phyloP scores from a whole-genome alignment of 2,113 vertebrate species.

The Ctenomys sociabilis region DNA sequence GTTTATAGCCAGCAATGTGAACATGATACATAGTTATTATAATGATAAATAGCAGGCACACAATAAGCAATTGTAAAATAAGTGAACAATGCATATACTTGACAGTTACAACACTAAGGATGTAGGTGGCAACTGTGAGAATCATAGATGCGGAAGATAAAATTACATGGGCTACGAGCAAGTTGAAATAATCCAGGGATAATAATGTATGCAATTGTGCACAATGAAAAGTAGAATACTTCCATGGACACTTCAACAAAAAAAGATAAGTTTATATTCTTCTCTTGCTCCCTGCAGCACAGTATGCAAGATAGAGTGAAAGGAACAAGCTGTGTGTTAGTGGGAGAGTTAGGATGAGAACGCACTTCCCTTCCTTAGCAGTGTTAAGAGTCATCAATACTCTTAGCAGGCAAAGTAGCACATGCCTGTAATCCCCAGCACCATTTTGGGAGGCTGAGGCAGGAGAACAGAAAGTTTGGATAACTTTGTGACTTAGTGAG shows the following conservation, averaged over 20 bases:
- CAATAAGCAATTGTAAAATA: neutral
- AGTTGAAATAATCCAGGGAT: neutral
- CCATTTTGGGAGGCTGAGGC: neutral
- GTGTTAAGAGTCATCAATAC: neutral
- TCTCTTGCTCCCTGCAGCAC: neutral
- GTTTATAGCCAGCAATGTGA: neutral
- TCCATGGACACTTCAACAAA: neutral
- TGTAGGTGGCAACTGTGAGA: neutral
- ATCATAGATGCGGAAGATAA: neutral
- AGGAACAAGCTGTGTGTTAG: neutral
- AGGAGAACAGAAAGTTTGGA: neutral
- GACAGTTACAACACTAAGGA: neutral
- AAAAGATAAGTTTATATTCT: neutral
- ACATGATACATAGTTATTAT: neutral
- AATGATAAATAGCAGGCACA: neutral
- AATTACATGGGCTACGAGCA: neutral
- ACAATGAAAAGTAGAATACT: neutral
- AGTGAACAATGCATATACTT: neutral
- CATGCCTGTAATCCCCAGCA: neutral
- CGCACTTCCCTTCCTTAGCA: neutral
- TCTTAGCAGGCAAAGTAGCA: neutral
- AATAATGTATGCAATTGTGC: neutral
- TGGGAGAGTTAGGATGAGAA: neutral
- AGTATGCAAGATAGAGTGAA: neutral
- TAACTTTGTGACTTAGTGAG: too few species aligned